phyloP scores from a whole-genome alignment of 2,888 invertebrate species.

The Ganaspis brasiliensis region DNA sequence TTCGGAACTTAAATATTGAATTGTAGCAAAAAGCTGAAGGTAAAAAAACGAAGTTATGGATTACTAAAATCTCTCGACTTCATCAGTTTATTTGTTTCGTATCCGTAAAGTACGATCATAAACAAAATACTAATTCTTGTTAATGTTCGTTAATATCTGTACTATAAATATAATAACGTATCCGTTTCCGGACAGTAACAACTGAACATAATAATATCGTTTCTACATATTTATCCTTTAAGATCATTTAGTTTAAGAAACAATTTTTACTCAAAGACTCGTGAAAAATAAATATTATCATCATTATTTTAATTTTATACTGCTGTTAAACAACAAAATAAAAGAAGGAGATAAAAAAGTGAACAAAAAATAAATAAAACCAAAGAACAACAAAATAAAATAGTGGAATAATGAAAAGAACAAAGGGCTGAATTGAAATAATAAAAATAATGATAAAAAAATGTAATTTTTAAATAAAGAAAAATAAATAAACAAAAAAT shows the following conservation, averaged over 20 bases:
- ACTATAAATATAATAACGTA: constrained; percentile 17
- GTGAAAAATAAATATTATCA: neutral
- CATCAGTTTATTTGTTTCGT: constrained; percentile 28
- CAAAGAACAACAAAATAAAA: too few species aligned
- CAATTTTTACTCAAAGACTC: neutral
- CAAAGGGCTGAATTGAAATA: too few species aligned
- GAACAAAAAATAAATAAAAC: too few species aligned
- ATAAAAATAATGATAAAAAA: too few species aligned
- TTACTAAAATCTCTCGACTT: neutral
- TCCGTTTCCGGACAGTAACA: constrained; percentile 15
- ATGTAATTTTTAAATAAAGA: too few species aligned
- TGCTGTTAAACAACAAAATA: too few species aligned
- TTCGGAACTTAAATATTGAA: neutral
- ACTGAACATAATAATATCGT: constrained; percentile 13
- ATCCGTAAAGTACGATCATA: constrained; percentile 2
- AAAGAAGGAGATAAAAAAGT: too few species aligned
- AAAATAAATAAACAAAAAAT: too few species aligned
- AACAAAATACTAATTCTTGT: constrained; percentile 9
- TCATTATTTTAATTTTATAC: neutral
- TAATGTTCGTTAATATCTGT: constrained; percentile 23
- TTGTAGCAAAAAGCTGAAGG: neutral
- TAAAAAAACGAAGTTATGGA: neutral
- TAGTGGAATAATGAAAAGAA: too few species aligned
- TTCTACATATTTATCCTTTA: neutral
- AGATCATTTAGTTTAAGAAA: neutral